Base-by-base conservation (phyloP, 1,140 invertebrate species). In the Daktulosphaira vitifoliae region DNA sequence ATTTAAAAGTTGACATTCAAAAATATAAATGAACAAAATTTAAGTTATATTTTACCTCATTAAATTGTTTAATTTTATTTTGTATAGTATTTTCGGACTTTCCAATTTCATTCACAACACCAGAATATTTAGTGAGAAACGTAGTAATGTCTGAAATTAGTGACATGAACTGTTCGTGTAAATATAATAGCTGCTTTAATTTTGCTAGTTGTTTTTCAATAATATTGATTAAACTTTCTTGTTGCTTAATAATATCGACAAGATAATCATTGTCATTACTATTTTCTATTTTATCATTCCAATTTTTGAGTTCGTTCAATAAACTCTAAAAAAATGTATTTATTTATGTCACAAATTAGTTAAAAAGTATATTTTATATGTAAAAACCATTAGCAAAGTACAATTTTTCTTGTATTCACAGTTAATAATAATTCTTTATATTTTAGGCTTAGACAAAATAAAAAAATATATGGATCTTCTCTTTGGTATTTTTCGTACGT, bases 41-140 rank as follows among this genome's bases (percentile, higher is more conserved):
- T 52, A 5, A 23, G 25, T 16, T 8, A n/a, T 7, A 23, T 70
- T 68, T 74, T 20, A 81, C 83, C 69, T 91, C 87, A 73, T 92
- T 86, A 69, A 93, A 95, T 66, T 85, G 84, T 69, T 88, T 87
- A 42, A 96, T 89, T 73, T 93, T 93, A 37, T 92, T 89, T 72
- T 90, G 84, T 4, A 89, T 80, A 0, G 87, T 83, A 39, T 85
- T 82, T 29, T 85, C 86, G 1, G 84, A 82, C 71, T 85, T 87
- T 72, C 94, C 89, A 68, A 95, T 88, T 67, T 90, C 87, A 16
- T 84, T 80, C 1, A 95, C 84, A 9, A 93, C 81, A 72, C 90
- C 85, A 0, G 88, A 89, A 72, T 92, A 92, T 71, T 91, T 90
- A 22, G 85, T 81, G 25, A 95, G 87, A 68, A 93, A 90, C 6